phyloP scores from a whole-genome alignment of 2,888 invertebrate species.

The Acanthosepion lycidas region DNA sequence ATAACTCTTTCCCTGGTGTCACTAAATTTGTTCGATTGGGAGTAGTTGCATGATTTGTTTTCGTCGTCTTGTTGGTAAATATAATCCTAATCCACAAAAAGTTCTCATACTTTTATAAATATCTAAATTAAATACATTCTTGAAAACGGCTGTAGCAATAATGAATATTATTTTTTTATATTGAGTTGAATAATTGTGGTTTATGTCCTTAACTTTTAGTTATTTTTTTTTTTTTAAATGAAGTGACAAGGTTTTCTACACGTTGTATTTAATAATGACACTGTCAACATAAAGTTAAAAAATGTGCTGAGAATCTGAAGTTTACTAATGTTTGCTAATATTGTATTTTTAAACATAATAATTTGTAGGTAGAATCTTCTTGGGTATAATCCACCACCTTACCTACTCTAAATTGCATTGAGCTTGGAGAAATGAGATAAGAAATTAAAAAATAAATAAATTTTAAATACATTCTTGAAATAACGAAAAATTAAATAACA shows the following conservation, averaged over 20 bases:
- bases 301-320: not conserved
- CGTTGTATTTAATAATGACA: rapidly evolving
- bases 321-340: not conserved
- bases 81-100: not conserved
- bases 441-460: too few relatives aligned
- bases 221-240: not conserved
- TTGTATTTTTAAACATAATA: too few relatives aligned
- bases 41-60: not conserved
- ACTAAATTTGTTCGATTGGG: not conserved
- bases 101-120: not conserved
- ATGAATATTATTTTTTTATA: not conserved
- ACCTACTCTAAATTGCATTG: too few relatives aligned
- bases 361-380: too few relatives aligned
- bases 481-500: too few relatives aligned
- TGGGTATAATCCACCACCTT: too few relatives aligned
- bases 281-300: not conserved
- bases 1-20: not conserved
- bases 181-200: not conserved
- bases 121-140: not conserved
- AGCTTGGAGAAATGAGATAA: too few relatives aligned
- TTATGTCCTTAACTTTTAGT: not conserved
- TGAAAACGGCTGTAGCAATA: not conserved
- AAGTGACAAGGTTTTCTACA: not conserved
- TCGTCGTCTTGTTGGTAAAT: not conserved
- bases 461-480: too few relatives aligned